Conservation (phyloP, 2,113 vertebrate genomes). For the Nothoprocta perdicaria region DNA sequence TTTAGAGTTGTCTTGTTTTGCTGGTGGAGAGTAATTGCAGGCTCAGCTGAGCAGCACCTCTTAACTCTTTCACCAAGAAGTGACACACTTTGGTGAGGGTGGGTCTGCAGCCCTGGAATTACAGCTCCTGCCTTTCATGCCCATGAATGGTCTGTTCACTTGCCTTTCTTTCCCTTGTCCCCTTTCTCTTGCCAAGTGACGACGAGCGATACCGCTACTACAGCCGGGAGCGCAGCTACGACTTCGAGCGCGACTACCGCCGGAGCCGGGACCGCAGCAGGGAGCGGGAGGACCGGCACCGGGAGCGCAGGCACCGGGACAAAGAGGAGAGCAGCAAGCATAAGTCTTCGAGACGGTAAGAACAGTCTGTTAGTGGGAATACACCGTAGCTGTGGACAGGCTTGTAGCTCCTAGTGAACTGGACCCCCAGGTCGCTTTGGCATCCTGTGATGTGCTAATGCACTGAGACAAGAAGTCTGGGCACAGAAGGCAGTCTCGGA, state of each 20-base stretch:
- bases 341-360: conserved; percentile 76
- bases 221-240: conserved; percentile 73
- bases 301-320: conserved; percentile 73
- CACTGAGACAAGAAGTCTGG: rapidly evolving
- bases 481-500: rapidly evolving
- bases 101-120: neutral
- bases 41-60: neutral
- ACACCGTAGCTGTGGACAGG: neutral
- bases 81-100: neutral
- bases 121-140: neutral
- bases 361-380: neutral
- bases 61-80: neutral
- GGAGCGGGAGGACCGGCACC: conserved; percentile 74
- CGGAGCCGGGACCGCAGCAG: conserved; percentile 68
- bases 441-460: rapidly evolving
- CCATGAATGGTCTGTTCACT: rapidly evolving
- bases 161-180: neutral
- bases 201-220: conserved; percentile 74
- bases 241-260: conserved; percentile 76
- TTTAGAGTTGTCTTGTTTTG: neutral
- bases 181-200: conserved; percentile 18
- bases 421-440: rapidly evolving
- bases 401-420: rapidly evolving
- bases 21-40: neutral
- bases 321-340: conserved; percentile 78